Percentiles rank a stretch among this genome's conserved stretches.
Conservation (phyloP, 2,888 invertebrate species). For the Perizoma flavofasciatum region DNA sequence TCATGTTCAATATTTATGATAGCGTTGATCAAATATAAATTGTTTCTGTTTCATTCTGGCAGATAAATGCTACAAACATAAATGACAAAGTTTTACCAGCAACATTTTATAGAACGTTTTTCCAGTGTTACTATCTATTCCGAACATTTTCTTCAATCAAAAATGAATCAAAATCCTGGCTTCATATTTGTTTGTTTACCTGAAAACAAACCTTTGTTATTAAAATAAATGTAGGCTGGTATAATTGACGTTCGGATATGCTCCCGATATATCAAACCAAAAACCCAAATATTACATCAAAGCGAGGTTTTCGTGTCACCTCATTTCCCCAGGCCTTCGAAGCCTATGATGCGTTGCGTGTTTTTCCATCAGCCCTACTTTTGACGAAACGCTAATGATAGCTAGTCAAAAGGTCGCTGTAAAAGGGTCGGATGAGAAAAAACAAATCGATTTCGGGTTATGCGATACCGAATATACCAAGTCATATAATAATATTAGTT, state of each 20-base stretch:
- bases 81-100: too few relatives aligned
- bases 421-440: constrained; percentile 49
- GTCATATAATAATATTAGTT: too few relatives aligned
- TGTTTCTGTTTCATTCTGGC: too few relatives aligned
- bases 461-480: constrained; percentile 4
- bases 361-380: constrained; percentile 57
- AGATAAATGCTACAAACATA: too few relatives aligned
- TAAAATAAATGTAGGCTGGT: too few relatives aligned
- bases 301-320: constrained; percentile 47
- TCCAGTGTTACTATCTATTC: too few relatives aligned
- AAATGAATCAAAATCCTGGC: too few relatives aligned
- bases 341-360: constrained; percentile 35
- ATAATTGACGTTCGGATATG: neutral
- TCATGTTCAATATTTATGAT: constrained; percentile 11
- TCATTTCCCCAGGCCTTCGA: constrained; percentile 31
- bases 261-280: constrained; percentile 25
- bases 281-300: constrained; percentile 36
- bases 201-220: too few relatives aligned
- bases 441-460: constrained; percentile 51
- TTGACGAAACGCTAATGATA: constrained; percentile 15
- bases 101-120: too few relatives aligned
- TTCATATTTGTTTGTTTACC: too few relatives aligned
- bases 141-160: too few relatives aligned
- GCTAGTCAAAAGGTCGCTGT: constrained; percentile 41
- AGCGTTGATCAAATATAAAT: constrained; percentile 7